Percentiles rank a stretch among this genome's conserved stretches.
Conservation (phyloP, 1,140 invertebrate genomes). For the Nymphalis io region DNA sequence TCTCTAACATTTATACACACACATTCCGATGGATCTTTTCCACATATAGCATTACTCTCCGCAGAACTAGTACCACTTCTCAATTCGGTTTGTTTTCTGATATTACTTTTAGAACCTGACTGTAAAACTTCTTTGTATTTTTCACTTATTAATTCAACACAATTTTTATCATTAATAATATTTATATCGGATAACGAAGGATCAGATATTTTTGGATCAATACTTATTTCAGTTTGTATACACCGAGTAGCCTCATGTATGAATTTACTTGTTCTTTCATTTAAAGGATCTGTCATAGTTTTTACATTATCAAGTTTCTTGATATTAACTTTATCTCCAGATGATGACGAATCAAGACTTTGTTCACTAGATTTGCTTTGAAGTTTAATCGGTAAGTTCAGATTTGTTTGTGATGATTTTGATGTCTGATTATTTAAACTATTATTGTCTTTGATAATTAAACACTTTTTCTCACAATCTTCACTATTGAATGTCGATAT, state of each 20-base stretch:
- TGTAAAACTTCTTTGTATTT: constrained; percentile 46
- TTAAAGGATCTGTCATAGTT: constrained; percentile 17
- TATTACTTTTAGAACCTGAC: constrained; percentile 36
- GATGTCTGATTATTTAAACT: constrained; percentile 39
- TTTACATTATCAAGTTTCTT: constrained; percentile 21
- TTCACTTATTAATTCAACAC: constrained; percentile 53
- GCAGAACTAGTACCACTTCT: constrained; percentile 14
- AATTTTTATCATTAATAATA: constrained; percentile 54
- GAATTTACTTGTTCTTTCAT: constrained; percentile 25
- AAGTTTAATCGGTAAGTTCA: constrained; percentile 44
- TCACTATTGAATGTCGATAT: constrained; percentile 34
- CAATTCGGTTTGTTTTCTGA: constrained; percentile 6
- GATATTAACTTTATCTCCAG: constrained; percentile 11
- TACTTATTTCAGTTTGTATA: constrained; percentile 71
- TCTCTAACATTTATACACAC: constrained; percentile 13
- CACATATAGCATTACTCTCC: constrained; percentile 1
- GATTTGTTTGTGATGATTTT: constrained; percentile 66
- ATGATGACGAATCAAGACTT: constrained; percentile 36
- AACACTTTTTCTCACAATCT: constrained; percentile 37
- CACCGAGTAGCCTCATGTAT: constrained; percentile 57
- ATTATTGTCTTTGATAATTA: constrained; percentile 40
- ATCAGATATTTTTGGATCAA: constrained; percentile 67
- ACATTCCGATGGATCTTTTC: constrained; percentile 6
- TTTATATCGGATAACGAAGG: constrained; percentile 65
- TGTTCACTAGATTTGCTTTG: constrained; percentile 35